Evolutionary conservation across 92 coral and sea anemone genomes (phyloP), one percentile per base, ranked within the genome.

Genomic region (Epizoanthus rinbou): DNA sequence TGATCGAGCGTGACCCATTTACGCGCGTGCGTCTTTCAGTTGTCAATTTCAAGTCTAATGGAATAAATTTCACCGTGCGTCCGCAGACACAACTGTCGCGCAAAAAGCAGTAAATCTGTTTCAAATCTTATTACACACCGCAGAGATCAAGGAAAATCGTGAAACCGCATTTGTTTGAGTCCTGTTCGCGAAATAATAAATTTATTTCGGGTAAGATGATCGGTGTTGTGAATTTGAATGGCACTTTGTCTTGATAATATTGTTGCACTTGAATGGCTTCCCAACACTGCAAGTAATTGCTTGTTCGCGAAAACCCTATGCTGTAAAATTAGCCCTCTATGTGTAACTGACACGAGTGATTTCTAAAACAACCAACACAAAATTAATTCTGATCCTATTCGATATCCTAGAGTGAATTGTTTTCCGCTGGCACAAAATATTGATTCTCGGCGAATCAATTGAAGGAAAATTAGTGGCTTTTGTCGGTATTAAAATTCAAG

Each of bases 1-100:
- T 91, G 91, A 80, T 88, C 89, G 88, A 86, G 91, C 98, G 98
- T 93, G 94, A 93, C 98, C 90, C 63, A 81, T 63, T 71, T 87
- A 85, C 94, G 94, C 97, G 97, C 97, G 97, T 85, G 92, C 90
- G 91, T 84, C 79, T 58, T 64, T 56, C 86, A 80, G 89, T 91
- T 91, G 94, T 90, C 90, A 88, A 88, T 80, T 89, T 88, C 92
- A 74, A 88, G 86, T 87, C 89, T 76, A 84, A 88, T 78, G 76
- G 80, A 86, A 86, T 81, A 90, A 81, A 86, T 81, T 85, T 87
- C 84, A 78, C 54, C 67, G 66, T 62, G 84, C 52, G 4, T 67
- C 93, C 94, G 89, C 92, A 91, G 92, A 73, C 94, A 82, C 84
- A 90, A 88, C 82, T 78, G 82, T 78, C 69, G 82, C 35, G 43